phyloP scores from a whole-genome alignment of 2,113 vertebrate genomes.

The Tinamus guttatus region DNA sequence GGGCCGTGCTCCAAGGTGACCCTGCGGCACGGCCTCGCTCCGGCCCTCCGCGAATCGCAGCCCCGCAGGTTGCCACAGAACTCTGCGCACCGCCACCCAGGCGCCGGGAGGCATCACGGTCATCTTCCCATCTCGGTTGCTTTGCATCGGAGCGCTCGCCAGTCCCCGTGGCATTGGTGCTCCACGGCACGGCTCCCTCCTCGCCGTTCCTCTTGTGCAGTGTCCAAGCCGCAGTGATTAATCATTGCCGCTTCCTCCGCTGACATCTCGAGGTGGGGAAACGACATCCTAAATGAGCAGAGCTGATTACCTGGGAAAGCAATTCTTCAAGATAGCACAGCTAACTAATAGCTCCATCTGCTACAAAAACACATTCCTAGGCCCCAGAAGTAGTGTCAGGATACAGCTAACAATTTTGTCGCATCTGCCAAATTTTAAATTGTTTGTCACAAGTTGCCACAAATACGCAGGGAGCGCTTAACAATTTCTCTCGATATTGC shows the following conservation, averaged over 20 bases:
- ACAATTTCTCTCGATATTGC: not conserved
- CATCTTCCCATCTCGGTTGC: slow-evolving; percentile 68
- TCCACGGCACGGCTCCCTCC: slow-evolving; percentile 46
- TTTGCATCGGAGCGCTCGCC: slow-evolving; percentile 55
- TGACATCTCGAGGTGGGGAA: slow-evolving; percentile 80
- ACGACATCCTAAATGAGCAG: slow-evolving; percentile 84
- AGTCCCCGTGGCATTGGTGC: slow-evolving; percentile 51
- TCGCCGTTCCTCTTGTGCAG: slow-evolving; percentile 61
- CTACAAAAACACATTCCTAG: slow-evolving; percentile 77
- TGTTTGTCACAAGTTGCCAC: slow-evolving; percentile 39
- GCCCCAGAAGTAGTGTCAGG: slow-evolving; percentile 69
- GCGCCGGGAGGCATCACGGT: slow-evolving; percentile 61
- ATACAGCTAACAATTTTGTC: slow-evolving; percentile 9
- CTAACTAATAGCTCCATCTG: slow-evolving; percentile 86
- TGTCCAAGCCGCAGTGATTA: slow-evolving; percentile 76
- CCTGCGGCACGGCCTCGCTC: slow-evolving; percentile 5
- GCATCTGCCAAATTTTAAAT: slow-evolving; percentile 43
- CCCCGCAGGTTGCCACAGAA: slow-evolving; percentile 73
- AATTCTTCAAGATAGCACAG: slow-evolving; percentile 83
- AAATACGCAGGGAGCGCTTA: not conserved
- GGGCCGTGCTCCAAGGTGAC: fast-evolving
- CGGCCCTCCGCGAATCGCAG: slow-evolving; percentile 67
- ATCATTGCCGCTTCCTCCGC: slow-evolving; percentile 79
- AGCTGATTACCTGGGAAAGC: slow-evolving; percentile 91
- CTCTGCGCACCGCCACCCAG: slow-evolving; percentile 47